Percentiles rank a stretch among this genome's conserved stretches.
Evolutionary conservation across 2,113 vertebrate genomes (phyloP).

Genomic region (Leptodactylus fuscus): DNA sequence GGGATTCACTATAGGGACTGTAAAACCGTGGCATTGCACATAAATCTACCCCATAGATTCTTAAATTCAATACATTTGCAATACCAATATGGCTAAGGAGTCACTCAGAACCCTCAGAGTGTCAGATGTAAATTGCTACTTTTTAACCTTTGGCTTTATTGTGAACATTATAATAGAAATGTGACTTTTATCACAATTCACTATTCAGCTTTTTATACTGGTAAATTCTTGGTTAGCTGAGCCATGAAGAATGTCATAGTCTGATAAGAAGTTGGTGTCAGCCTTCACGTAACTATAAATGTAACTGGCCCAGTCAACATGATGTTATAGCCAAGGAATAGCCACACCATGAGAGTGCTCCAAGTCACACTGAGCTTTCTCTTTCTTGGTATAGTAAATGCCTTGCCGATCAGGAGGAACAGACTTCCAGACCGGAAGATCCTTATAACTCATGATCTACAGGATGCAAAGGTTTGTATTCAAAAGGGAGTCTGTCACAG

Average conservation of each 20-base stretch:
- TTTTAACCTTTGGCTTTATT: neutral
- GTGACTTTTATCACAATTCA: neutral
- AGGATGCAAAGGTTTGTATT: constrained; percentile 19
- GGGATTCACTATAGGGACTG: no score
- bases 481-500: no score
- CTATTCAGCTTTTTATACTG: neutral
- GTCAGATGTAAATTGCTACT: no score
- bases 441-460: neutral
- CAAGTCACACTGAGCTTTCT: neutral
- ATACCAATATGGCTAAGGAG: no score
- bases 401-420: neutral
- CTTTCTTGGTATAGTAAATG: neutral
- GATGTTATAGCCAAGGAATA: no score
- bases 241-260: constrained; percentile 3
- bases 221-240: neutral
- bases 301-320: neutral
- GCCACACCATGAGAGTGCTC: neutral
- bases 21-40: no score
- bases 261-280: constrained; percentile 28
- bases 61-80: no score
- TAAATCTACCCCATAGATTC: no score
- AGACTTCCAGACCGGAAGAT: neutral
- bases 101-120: no score
- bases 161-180: neutral
- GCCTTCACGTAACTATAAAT: neutral